phyloP scores from a whole-genome alignment of 2,888 invertebrate genomes.

The Chloromyia formosa region DNA sequence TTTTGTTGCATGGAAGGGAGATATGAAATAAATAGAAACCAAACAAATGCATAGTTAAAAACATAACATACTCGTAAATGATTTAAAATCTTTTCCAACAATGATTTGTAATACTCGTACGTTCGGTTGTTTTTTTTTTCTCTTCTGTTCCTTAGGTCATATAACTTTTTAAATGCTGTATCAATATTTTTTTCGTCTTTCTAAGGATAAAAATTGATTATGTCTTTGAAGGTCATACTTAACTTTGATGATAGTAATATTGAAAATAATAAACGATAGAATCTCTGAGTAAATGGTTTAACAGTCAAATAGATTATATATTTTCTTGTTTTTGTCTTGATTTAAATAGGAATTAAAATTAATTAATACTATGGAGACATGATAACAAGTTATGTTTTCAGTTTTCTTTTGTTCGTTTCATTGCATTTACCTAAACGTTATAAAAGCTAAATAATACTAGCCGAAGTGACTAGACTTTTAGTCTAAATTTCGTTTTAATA shows the following conservation, averaged over 20 bases:
- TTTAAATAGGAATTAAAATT: conserved; percentile 25
- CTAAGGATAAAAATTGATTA: background rate
- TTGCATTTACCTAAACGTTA: conserved; percentile 34
- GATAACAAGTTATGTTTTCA: conserved; percentile 12
- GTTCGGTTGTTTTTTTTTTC: background rate
- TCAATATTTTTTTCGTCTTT: background rate
- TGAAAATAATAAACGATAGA: conserved; percentile 32
- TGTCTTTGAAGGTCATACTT: background rate
- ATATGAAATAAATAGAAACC: conserved; percentile 5
- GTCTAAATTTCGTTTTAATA: background rate
- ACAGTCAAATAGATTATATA: conserved; percentile 27
- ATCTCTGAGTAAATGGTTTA: conserved; percentile 12
- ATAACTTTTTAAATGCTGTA: background rate
- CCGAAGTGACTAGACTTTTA: conserved; percentile 2
- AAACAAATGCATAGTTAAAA: no score
- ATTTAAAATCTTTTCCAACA: conserved; percentile 26
- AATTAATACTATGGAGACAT: conserved; percentile 2
- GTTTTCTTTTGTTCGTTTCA: background rate
- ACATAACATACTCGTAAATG: conserved; percentile 16
- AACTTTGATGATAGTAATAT: background rate
- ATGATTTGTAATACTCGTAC: conserved; percentile 29
- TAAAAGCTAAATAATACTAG: conserved; percentile 38
- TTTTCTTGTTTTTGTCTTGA: background rate
- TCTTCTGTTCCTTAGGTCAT: background rate
- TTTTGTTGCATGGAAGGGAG: background rate